Conservation (phyloP, 30 jellyfish, hydroid and myxozoan species). For the Haliclystus octoradiatus region DNA sequence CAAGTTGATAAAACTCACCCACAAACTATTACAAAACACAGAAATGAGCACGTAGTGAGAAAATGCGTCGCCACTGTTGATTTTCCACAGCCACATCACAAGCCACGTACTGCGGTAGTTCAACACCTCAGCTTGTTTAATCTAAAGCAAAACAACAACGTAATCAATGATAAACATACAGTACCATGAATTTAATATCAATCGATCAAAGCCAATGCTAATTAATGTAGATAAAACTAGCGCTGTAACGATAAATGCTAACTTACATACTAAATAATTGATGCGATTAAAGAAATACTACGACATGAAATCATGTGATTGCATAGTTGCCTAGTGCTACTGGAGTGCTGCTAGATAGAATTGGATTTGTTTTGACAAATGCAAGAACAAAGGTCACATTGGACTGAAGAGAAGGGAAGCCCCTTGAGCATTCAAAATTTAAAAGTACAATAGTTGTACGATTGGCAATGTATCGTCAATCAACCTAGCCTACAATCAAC, state of each 20-base stretch:
- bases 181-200: neutral
- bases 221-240: no score
- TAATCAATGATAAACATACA: neutral
- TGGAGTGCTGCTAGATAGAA: neutral
- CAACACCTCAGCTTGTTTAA: conserved; percentile 41
- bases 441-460: no score
- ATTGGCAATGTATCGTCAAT: no score
- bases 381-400: neutral
- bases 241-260: no score
- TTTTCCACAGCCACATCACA: conserved; percentile 74
- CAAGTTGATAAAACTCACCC: conserved; percentile 48
- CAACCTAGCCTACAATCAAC: no score
- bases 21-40: conserved; percentile 36
- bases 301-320: no score
- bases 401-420: no score
- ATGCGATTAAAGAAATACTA: no score
- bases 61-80: conserved; percentile 87
- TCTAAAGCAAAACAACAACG: conserved; percentile 13
- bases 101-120: conserved; percentile 65
- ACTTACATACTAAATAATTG: no score
- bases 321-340: neutral
- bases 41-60: conserved; percentile 56
- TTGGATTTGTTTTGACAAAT: neutral
- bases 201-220: no score
- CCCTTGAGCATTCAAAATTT: no score